phyloP scores from a whole-genome alignment of 1,140 invertebrate species.

The Drosophila repleta region DNA sequence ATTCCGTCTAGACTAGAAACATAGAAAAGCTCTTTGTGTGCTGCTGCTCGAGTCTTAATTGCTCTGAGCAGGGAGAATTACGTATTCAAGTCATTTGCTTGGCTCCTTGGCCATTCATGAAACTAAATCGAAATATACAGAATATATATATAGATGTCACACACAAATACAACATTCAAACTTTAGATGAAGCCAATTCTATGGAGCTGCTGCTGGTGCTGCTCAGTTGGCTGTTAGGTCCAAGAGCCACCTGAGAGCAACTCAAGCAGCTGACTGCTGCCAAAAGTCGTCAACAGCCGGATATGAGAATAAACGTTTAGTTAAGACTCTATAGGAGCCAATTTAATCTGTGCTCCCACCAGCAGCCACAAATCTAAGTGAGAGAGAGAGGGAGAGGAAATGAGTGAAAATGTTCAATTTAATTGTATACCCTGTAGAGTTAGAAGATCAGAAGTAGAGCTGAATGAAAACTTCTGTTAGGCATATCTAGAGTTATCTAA shows the following conservation, averaged over 20 bases:
- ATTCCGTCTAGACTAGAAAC: background rate
- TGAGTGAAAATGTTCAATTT: background rate
- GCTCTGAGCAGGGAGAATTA: constrained; percentile 3
- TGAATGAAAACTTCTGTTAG: background rate
- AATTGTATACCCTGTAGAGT: constrained; percentile 6
- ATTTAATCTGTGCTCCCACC: constrained; percentile 18
- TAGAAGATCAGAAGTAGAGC: background rate
- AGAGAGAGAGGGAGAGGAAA: background rate
- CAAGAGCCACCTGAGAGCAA: constrained; percentile 7
- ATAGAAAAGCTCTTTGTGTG: background rate
- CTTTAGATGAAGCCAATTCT: constrained; percentile 21
- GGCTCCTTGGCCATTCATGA: constrained; percentile 5
- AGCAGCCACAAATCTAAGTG: background rate
- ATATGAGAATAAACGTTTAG: constrained; percentile 42
- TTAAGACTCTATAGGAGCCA: constrained; percentile 16
- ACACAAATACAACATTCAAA: constrained; percentile 15
- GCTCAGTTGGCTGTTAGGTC: background rate
- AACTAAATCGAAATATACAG: background rate
- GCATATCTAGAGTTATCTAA: background rate
- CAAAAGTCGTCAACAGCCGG: constrained; percentile 23
- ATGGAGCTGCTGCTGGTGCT: constrained; percentile 2
- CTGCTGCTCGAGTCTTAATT: constrained; percentile 18
- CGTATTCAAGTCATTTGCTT: constrained; percentile 14
- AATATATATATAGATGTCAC: constrained; percentile 8
- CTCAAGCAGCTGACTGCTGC: constrained; percentile 10